Base-by-base conservation (phyloP, 2,113 vertebrate genomes). In the Calonectris borealis region DNA sequence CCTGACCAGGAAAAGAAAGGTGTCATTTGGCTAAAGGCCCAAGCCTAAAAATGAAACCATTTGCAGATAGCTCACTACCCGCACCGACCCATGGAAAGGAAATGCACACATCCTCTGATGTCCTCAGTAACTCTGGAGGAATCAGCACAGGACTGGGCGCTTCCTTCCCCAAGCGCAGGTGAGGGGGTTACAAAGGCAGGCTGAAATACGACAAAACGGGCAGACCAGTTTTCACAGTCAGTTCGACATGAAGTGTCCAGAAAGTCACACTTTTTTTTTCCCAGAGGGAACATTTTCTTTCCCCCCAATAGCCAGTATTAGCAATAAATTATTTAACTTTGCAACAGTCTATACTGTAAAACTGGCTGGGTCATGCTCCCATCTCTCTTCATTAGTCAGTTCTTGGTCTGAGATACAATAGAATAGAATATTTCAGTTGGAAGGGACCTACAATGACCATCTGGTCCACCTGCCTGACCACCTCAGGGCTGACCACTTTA, bases 351-450 rank as follows among this genome's bases (percentile, higher is more conserved):
- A 4, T 5, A 29, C 1, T 16, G 44, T 54, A 22, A 40, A 36
- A 27, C 20, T 18, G 13, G 6, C 26, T 0, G 0, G 36, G 76
- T 16, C 27, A 69, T 0, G 1, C 7, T 22, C 12, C 21, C 22
- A 29, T 7, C n/a, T 75, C 80, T 60, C 46, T n/a, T 52, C 29
- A n/a, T 48, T 11, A 8, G 27, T 15, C 21, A 46, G 38, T 16
- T 15, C 34, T 8, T 15, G 3, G 0, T 29, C 40, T 17, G 44
- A 31, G 42, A 13, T 44, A 44, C 9, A 60, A 60, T 16, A 31
- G 13, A 44, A 44, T 8, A 19, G 65, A 46, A 11, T 14, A 46
- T 8, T 26, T n/a, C 16, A 27, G 68, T 20, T 70, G 48, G 24
- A 36, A 70, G 25, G 46, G 24, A 49, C 21, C 48, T 29, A 6